Percentiles rank a stretch among this genome's conserved stretches.
These are phyloP conservation scores for Zootoca vivipara DNA, from an alignment of 2,113 vertebrate species.

Conservation along the genomic window DNA sequence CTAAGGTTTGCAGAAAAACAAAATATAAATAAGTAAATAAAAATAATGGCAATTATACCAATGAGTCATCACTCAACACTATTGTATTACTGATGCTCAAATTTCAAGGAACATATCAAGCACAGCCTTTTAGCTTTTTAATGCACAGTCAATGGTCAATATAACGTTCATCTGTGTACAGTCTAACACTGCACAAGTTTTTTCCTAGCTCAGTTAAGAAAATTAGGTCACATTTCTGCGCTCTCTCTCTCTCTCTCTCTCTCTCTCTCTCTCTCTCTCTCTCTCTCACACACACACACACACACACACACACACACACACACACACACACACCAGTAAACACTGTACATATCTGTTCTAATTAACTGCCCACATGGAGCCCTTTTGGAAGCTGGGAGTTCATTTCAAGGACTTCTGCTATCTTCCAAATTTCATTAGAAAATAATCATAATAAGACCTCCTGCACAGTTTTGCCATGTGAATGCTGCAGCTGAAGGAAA, in stretches of 20 bases:
- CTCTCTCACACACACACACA: too few relatives aligned
- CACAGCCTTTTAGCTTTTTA: not conserved
- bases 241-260: too few relatives aligned
- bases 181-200: not conserved
- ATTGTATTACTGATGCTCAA: not conserved
- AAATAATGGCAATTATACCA: slow-evolving; percentile 2
- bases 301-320: not conserved
- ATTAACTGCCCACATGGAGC: not conserved
- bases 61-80: not conserved
- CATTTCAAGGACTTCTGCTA: not conserved
- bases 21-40: slow-evolving; percentile 42
- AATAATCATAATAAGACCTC: not conserved
- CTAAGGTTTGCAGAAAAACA: slow-evolving; percentile 27
- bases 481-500: rapidly evolving
- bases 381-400: slow-evolving; percentile 23
- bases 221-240: not conserved
- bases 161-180: not conserved
- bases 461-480: slow-evolving; percentile 4
- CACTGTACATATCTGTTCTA: not conserved
- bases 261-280: too few relatives aligned
- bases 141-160: not conserved
- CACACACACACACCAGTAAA: not conserved
- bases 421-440: not conserved
- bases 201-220: not conserved
- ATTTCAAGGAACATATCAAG: not conserved